Conservation (phyloP, 2,888 invertebrate species). For the Xanthorhoe designata region DNA sequence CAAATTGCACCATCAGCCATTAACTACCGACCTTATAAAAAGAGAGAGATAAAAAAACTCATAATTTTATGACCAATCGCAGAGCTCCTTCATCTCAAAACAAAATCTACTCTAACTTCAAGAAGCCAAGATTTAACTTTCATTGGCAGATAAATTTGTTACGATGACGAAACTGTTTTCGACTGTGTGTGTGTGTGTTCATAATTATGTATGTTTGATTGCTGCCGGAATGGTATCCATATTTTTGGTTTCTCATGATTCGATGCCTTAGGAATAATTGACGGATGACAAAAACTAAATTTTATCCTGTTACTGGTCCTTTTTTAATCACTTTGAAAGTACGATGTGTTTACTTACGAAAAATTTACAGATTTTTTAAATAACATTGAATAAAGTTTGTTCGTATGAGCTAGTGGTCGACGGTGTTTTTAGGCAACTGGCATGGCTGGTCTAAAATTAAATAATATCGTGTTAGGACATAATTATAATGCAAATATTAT, state of each 20-base stretch:
- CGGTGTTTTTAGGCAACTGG: too few relatives aligned
- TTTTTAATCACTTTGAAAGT: not conserved
- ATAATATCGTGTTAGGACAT: too few relatives aligned
- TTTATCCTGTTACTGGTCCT: not conserved
- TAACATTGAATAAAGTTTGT: too few relatives aligned
- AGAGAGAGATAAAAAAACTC: slow-evolving; percentile 66
- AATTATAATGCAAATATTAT: too few relatives aligned
- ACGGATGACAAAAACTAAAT: slow-evolving; percentile 8
- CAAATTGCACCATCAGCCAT: slow-evolving; percentile 76
- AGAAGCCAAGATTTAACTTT: slow-evolving; percentile 26
- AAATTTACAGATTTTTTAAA: too few relatives aligned
- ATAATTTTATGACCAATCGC: slow-evolving; percentile 69
- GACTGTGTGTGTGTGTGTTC: slow-evolving; percentile 41
- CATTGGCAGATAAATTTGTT: slow-evolving; percentile 31
- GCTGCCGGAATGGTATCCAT: slow-evolving; percentile 33
- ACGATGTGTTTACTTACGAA: not conserved
- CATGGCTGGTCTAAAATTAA: too few relatives aligned
- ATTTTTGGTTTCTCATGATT: slow-evolving; percentile 36
- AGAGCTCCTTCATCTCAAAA: slow-evolving; percentile 14
- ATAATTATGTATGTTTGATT: slow-evolving; percentile 46
- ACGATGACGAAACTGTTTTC: slow-evolving; percentile 43
- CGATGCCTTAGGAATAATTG: slow-evolving; percentile 22
- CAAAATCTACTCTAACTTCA: slow-evolving; percentile 28
- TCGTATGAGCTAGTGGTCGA: too few relatives aligned
- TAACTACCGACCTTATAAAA: slow-evolving; percentile 79